phyloP scores from a whole-genome alignment of 2,113 vertebrate genomes.

The Corapipo altera region DNA sequence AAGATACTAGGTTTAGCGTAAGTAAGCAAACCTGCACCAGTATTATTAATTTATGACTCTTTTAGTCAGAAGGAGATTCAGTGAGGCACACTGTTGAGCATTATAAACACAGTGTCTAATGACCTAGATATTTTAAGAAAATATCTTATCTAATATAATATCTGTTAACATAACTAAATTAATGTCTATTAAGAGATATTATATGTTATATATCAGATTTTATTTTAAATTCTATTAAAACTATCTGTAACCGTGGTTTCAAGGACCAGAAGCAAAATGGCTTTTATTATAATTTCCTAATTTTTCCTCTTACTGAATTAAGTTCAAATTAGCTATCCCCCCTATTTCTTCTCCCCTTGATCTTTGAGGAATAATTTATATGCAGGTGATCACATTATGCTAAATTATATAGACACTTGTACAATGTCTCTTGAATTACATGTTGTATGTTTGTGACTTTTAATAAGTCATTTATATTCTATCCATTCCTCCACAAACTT shows the following conservation, averaged over 20 bases:
- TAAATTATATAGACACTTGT: constrained; percentile 4
- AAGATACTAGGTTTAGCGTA: neutral
- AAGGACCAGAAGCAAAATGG: neutral
- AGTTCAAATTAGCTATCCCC: neutral
- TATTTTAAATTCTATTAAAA: neutral
- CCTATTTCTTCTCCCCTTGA: neutral
- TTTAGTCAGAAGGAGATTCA: neutral
- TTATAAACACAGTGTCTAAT: neutral
- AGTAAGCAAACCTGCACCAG: neutral
- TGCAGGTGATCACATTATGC: neutral
- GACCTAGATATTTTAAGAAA: neutral
- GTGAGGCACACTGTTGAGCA: neutral
- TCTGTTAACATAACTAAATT: neutral
- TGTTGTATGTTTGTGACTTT: neutral
- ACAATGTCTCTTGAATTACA: neutral
- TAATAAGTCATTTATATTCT: neutral
- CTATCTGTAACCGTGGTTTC: neutral
- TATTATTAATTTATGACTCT: neutral
- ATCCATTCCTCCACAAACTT: neutral
- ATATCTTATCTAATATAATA: neutral
- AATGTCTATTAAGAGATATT: neutral
- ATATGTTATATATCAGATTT: neutral
- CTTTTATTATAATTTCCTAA: neutral
- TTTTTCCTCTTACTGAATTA: neutral
- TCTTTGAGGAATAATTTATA: neutral